A percentile compares a stretch with the other conserved stretches of the same genome.
Evolutionary conservation across 2,888 invertebrate species (phyloP).

Genomic region (Schrankia costaestrigalis): DNA sequence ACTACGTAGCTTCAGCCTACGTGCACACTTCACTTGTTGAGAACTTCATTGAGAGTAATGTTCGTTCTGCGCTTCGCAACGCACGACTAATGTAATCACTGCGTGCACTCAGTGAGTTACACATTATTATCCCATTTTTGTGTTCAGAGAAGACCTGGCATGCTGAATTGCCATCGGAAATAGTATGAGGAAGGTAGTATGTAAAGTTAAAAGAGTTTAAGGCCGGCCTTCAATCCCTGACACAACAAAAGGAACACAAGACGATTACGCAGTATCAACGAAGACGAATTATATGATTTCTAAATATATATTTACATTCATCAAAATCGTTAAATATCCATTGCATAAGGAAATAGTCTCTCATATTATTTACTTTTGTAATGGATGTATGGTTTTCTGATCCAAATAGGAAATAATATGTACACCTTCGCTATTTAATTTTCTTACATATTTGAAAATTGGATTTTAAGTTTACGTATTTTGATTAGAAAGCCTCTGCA

Average conservation of each 20-base stretch:
- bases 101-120: conserved; percentile 80
- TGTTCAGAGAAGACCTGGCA: conserved; percentile 54
- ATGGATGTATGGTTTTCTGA: conserved; percentile 1
- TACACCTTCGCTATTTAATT: too few relatives aligned
- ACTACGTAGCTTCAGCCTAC: conserved; percentile 75
- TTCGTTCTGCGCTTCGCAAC: conserved; percentile 70
- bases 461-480: too few relatives aligned
- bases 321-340: background rate
- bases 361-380: conserved; percentile 5
- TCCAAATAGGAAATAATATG: too few relatives aligned
- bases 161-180: conserved; percentile 18
- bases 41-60: conserved; percentile 71
- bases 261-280: too few relatives aligned
- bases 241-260: conserved; percentile 7
- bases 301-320: too few relatives aligned
- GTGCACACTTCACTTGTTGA: conserved; percentile 72
- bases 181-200: conserved; percentile 30
- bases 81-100: conserved; percentile 76
- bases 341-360: conserved; percentile 3
- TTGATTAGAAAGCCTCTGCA: too few relatives aligned
- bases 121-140: conserved; percentile 73
- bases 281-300: background rate
- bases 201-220: conserved; percentile 16
- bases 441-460: too few relatives aligned
- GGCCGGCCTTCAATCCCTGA: conserved; percentile 8